Evolutionary conservation across 2,113 vertebrate species (phyloP), one percentile per base, ranked within the genome.

Genomic region (Sprattus sprattus): DNA sequence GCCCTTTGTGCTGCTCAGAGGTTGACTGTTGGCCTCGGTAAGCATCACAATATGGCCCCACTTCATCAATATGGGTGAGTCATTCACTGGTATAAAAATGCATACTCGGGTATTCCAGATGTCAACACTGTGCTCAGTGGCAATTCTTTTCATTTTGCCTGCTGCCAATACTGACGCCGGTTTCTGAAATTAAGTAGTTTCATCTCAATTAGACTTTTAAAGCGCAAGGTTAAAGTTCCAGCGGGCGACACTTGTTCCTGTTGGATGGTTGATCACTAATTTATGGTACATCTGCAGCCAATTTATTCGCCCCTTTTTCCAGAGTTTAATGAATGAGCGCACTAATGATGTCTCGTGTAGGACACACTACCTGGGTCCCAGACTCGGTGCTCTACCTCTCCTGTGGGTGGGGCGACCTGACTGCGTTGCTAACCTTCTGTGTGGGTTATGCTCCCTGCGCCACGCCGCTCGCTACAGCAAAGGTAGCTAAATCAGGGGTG

Each of bases 161-260:
- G 67, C 67, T 75, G 67, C 67, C 67, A 75, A 75, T 75, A 75
- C 67, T 16, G 67, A 75, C 67, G 67, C 67, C 28, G 67, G 67
- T 32, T 75, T 75, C 28, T 32, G 67, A 75, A 75, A 75, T 75
- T 28, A 75, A 75, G 67, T 75, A 75, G 67, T 75, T 75, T 75
- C 67, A 75, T 75, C 67, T 75, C 67, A 75, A 75, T 75, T 75
- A 75, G 67, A 39, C 28, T 32, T 75, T 75, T 75, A 75, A 75
- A 75, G 67, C 67, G 28, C 67, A 75, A 75, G 67, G 67, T 75
- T 75, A 75, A 75, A 75, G 67, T 75, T 75, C 67, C 67, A 75
- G 67, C 28, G 11, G 67, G 67, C 67, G 28, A 75, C 67, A 75
- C 67, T 75, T 75, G 67, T 75, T 75, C 25, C 67, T 75, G 25